Percentiles rank a stretch among this genome's conserved stretches.
phyloP scores from a whole-genome alignment of 2,113 vertebrate genomes.

The Corythornis vintsioides region DNA sequence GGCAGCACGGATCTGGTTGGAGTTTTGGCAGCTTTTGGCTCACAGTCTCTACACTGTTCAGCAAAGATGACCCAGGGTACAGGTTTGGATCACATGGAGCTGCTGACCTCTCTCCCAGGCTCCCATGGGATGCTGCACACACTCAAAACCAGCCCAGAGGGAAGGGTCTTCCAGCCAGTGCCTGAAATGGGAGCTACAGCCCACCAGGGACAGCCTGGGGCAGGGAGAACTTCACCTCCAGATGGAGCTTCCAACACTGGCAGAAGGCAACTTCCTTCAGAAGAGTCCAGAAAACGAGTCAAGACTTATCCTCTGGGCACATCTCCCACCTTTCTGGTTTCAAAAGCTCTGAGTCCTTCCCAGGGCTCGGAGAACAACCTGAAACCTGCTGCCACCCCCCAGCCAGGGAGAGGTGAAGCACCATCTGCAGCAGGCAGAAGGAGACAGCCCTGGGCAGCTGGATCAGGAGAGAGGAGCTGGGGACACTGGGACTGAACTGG shows the following conservation, averaged over 20 bases:
- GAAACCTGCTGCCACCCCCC: neutral
- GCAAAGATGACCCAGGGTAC: neutral
- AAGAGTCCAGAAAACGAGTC: neutral
- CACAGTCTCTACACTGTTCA: neutral
- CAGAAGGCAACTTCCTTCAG: neutral
- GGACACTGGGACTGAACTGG: neutral
- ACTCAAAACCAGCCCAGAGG: neutral
- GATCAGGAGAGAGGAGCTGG: neutral
- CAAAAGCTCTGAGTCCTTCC: neutral
- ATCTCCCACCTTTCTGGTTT: neutral
- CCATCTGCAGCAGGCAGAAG: neutral
- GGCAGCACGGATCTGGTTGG: neutral
- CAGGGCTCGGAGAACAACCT: neutral
- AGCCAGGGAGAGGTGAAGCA: neutral
- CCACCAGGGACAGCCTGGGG: neutral
- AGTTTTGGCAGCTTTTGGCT: neutral
- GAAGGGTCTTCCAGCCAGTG: neutral
- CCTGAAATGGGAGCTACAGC: neutral
- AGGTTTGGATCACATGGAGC: neutral
- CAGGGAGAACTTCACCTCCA: neutral
- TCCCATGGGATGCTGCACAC: neutral
- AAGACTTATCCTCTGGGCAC: neutral
- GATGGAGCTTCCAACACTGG: neutral
- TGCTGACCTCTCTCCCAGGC: rapidly evolving
- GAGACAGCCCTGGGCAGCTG: neutral